Conservation (phyloP, 2,113 vertebrate species). For the Odocoileus hemionus region DNA sequence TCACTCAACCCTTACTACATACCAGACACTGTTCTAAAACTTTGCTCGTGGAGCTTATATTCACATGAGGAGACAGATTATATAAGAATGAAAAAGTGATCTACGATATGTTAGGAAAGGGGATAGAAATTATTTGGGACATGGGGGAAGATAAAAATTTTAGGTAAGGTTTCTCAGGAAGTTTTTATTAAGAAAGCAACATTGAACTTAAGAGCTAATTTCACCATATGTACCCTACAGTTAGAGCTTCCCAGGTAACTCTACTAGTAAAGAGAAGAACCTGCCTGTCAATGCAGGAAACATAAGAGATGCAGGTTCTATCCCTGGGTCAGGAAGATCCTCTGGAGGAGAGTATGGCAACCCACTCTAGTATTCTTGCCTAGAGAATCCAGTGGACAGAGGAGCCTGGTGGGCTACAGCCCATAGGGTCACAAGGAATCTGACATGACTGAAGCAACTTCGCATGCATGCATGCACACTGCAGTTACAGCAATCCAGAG, state of each 20-base stretch:
- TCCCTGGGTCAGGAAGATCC: not conserved
- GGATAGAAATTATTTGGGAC: not conserved
- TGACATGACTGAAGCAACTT: not conserved
- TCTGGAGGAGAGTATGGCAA: not conserved
- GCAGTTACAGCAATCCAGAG: not conserved
- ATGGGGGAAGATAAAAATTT: not conserved
- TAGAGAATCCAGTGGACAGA: not conserved
- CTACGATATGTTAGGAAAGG: not conserved
- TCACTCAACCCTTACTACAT: not conserved
- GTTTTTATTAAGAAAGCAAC: not conserved
- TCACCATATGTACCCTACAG: not conserved
- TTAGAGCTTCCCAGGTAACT: not conserved
- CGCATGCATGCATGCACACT: fast-evolving
- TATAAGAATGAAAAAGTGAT: not conserved
- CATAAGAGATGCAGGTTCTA: not conserved
- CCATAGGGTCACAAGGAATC: not conserved
- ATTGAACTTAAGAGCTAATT: not conserved
- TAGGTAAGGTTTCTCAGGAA: not conserved
- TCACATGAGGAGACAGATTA: not conserved
- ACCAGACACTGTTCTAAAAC: not conserved
- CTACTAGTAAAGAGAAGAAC: not conserved
- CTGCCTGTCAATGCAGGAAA: not conserved
- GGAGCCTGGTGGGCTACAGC: not conserved
- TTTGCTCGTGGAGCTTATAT: not conserved
- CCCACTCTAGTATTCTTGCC: not conserved